Evolutionary conservation across 2,888 invertebrate genomes (phyloP).

Genomic region (Oscheius sp.): DNA sequence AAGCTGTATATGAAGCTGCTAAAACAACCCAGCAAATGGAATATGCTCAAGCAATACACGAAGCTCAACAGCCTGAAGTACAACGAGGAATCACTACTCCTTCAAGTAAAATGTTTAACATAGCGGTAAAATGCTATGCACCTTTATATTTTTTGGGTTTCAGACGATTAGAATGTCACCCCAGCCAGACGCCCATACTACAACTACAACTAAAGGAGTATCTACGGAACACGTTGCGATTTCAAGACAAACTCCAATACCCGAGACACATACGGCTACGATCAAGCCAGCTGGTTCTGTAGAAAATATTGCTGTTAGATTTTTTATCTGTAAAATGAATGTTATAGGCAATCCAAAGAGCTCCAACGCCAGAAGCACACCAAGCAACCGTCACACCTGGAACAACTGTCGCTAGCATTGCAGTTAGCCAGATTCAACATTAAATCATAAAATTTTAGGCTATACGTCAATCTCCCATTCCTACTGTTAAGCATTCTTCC

Average conservation of each 20-base stretch:
- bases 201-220: slow-evolving; percentile 42
- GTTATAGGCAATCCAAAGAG: slow-evolving; percentile 34
- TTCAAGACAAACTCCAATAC: slow-evolving; percentile 36
- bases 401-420: slow-evolving; percentile 36
- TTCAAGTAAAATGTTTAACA: slow-evolving; percentile 41
- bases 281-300: slow-evolving; percentile 45
- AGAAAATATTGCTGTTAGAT: slow-evolving; percentile 53
- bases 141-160: neutral
- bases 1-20: slow-evolving; percentile 20
- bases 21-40: slow-evolving; percentile 14
- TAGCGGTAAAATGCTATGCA: slow-evolving; percentile 33
- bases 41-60: slow-evolving; percentile 38
- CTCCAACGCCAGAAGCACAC: slow-evolving; percentile 38
- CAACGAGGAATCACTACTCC: slow-evolving; percentile 39
- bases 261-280: slow-evolving; percentile 41
- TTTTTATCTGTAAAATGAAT: neutral
- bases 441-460: neutral
- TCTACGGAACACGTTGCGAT: slow-evolving; percentile 44
- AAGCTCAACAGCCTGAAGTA: slow-evolving; percentile 42
- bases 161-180: slow-evolving; percentile 48
- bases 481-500: slow-evolving; percentile 38
- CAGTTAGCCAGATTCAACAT: too few relatives aligned
- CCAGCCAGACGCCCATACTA: slow-evolving; percentile 39
- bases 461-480: slow-evolving; percentile 45
- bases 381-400: slow-evolving; percentile 36